A percentile compares a stretch with the other conserved stretches of the same genome.
These are phyloP conservation scores for Hylomyscus alleni DNA, from an alignment of 2,797 vertebrate species.

Conservation along the genomic window DNA sequence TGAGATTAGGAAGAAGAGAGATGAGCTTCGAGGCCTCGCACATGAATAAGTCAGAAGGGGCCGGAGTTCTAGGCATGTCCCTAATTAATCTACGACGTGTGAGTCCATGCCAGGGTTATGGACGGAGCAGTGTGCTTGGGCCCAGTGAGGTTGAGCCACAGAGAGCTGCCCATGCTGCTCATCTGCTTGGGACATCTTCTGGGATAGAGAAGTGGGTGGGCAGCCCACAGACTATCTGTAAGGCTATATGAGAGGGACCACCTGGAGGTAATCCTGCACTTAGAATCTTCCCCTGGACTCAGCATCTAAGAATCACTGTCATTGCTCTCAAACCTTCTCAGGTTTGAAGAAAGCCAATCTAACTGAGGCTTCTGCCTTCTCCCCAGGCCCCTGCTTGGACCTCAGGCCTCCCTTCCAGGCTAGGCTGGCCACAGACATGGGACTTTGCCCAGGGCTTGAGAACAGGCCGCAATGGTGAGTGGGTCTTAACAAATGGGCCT, in stretches of 20 bases:
- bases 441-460: background rate
- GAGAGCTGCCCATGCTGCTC: background rate
- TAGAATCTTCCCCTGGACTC: background rate
- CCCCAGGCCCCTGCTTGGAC: background rate
- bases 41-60: background rate
- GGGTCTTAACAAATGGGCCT: background rate
- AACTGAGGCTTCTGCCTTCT: background rate
- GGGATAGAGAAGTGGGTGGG: background rate
- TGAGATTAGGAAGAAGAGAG: background rate
- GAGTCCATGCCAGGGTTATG: background rate
- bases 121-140: background rate
- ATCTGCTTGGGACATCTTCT: background rate
- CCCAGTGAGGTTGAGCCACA: background rate
- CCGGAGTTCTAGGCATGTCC: background rate
- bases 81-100: background rate
- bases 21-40: background rate
- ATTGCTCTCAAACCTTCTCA: background rate
- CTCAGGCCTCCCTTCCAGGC: background rate
- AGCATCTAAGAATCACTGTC: background rate
- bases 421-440: background rate
- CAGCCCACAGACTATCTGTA: slow-evolving; percentile 11
- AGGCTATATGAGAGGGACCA: slow-evolving; percentile 37
- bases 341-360: background rate
- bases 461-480: background rate
- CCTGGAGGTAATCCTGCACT: background rate